A percentile compares a stretch with the other conserved stretches of the same genome.
Evolutionary conservation across 2,888 invertebrate genomes (phyloP).

Genomic region (Hyles lineata): DNA sequence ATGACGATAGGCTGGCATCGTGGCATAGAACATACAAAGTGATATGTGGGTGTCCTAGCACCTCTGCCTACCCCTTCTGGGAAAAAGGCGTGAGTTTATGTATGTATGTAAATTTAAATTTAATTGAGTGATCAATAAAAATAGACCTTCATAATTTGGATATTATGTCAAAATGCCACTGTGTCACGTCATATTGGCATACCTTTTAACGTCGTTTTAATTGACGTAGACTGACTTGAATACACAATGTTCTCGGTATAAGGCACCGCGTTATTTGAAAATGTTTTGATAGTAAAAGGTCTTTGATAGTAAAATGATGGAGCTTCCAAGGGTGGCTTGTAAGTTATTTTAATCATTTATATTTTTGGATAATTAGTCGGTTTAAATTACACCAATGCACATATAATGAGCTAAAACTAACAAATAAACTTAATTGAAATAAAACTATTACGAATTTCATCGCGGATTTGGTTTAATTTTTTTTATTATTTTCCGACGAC

Average conservation of each 20-base stretch:
- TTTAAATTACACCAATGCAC: too few relatives aligned
- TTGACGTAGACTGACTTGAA: constrained; percentile 50
- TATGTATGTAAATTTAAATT: neutral
- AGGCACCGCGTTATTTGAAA: neutral
- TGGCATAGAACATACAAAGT: too few relatives aligned
- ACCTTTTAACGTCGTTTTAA: constrained; percentile 52
- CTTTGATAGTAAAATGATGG: neutral
- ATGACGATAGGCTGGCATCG: too few relatives aligned
- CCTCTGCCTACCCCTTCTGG: too few relatives aligned
- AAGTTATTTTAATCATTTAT: neutral
- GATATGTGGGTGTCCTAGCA: too few relatives aligned
- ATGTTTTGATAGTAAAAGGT: neutral
- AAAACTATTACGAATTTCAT: too few relatives aligned
- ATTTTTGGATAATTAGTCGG: neutral
- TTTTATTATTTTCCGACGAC: too few relatives aligned
- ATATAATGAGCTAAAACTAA: too few relatives aligned
- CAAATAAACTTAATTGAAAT: too few relatives aligned
- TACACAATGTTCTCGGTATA: neutral
- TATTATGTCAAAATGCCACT: constrained; percentile 3
- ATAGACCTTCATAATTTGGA: neutral
- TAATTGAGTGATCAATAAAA: neutral
- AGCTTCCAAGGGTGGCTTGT: neutral
- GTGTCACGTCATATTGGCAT: neutral
- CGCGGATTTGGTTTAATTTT: too few relatives aligned
- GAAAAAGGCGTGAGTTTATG: too few relatives aligned